Base-by-base conservation (phyloP, 1,140 invertebrate genomes). In the Sinella curviseta region DNA sequence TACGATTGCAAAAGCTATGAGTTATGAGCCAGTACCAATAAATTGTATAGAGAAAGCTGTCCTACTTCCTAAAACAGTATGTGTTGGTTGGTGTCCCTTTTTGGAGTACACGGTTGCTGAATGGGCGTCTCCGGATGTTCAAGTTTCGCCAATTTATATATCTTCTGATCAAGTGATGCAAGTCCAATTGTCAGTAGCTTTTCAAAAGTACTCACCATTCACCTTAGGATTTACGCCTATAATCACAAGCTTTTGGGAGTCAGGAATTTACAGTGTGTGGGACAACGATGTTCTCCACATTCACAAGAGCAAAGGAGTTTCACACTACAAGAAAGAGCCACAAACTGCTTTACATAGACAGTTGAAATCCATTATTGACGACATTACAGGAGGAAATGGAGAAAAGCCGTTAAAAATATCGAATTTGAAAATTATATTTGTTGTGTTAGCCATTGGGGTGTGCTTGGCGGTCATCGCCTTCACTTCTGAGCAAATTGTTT, bases 371-470 rank as follows among this genome's bases (percentile, higher is more conserved):
- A 70, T 70, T 31, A 33, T 70, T n/a, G 65, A 70, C 12, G 31
- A 70, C 24, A 3, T 70, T 8, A 70, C 1, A 12, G 65, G 28
- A 70, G 30, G 65, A 17, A 70, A 70, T 24, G 12, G 3, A 2
- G 24, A 33, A 70, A 70, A 70, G 24, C 65, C 65, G 1, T 33
- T 70, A n/a, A 70, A 70, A 70, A 70, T 70, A 16, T 70, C 65
- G 1, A 30, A 70, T 70, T 33, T 70, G 8, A 30, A 70, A 70
- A 70, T 70, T 24, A 33, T 70, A n/a, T 70, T 70, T 33, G 65
- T 30, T 12, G 14, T 70, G 3, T n/a, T 70, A 8, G 65, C 24
- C 4, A 12, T 33, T 33, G 65, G 65, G n/a, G 8, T 70, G n/a
- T n/a, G n/a, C n/a, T n/a, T n/a, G n/a, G n/a, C n/a, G n/a, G n/a